These are phyloP conservation scores for Calliopsis andreniformis DNA, from an alignment of 1,140 invertebrate species.

Conservation along the genomic window DNA sequence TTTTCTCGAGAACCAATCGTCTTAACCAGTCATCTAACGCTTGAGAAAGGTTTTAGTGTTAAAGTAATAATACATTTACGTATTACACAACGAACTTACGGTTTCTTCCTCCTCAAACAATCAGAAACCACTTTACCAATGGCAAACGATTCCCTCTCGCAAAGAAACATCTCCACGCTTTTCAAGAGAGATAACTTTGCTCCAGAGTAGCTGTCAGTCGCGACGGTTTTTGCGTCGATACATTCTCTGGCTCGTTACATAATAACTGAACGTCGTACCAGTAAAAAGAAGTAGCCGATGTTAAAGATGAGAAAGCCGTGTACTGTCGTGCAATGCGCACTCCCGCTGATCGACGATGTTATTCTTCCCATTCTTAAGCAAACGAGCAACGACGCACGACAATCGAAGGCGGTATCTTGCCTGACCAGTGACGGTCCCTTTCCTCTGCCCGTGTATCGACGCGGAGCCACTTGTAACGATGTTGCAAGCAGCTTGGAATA, in stretches of 20 bases:
- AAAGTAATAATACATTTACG: too few relatives aligned
- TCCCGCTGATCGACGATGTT: slow-evolving; percentile 69
- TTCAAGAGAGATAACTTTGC: neutral
- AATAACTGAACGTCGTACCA: slow-evolving; percentile 45
- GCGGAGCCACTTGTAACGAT: slow-evolving; percentile 5
- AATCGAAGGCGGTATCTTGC: slow-evolving; percentile 28
- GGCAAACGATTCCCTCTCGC: slow-evolving; percentile 8
- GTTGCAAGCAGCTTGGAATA: slow-evolving; percentile 27
- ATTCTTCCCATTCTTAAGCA: slow-evolving; percentile 76
- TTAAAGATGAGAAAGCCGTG: slow-evolving; percentile 66
- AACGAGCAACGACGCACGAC: slow-evolving; percentile 63
- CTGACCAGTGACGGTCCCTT: slow-evolving; percentile 7
- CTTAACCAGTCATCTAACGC: too few relatives aligned
- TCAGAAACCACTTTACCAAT: slow-evolving; percentile 11
- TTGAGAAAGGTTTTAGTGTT: too few relatives aligned
- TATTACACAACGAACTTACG: too few relatives aligned
- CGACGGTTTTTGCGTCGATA: slow-evolving; percentile 46
- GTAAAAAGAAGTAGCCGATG: slow-evolving; percentile 56
- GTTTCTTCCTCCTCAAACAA: too few relatives aligned
- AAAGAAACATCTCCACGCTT: neutral
- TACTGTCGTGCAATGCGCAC: slow-evolving; percentile 65
- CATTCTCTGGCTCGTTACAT: slow-evolving; percentile 45
- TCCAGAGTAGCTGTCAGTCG: slow-evolving; percentile 47
- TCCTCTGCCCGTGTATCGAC: neutral
- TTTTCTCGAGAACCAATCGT: too few relatives aligned